Conservation (phyloP, 2,113 vertebrate species). For the Eublepharis macularius region DNA sequence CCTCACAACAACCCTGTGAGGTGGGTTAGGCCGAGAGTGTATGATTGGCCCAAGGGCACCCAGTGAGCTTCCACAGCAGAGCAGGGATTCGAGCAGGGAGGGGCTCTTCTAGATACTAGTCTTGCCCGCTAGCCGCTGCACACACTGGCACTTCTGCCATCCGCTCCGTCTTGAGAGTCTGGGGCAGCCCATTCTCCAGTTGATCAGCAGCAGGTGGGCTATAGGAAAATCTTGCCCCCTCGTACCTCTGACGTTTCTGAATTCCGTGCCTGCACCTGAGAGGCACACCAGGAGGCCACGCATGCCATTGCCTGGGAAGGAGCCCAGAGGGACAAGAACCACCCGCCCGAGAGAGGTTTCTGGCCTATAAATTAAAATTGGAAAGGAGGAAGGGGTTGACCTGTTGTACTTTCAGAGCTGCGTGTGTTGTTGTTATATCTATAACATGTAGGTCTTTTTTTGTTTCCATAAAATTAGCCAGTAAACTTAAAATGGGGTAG, state of each 20-base stretch:
- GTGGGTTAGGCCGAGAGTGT: too few species aligned
- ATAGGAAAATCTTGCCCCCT: too few species aligned
- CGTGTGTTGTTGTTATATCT: conserved; percentile 63
- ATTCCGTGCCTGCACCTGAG: background rate
- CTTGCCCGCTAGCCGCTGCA: background rate
- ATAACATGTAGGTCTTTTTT: conserved; percentile 57
- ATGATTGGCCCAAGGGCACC: too few species aligned
- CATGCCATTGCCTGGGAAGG: background rate
- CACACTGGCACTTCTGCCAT: background rate
- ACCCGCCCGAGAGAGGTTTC: conserved; percentile 37
- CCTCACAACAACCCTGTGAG: too few species aligned
- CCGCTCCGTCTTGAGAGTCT: fast-evolving
- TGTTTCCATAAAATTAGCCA: conserved; percentile 65
- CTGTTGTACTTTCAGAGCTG: background rate
- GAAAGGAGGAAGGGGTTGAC: conserved; percentile 55
- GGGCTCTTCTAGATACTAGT: too few species aligned
- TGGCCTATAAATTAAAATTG: conserved; percentile 56
- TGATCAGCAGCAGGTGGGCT: background rate
- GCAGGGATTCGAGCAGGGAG: too few species aligned
- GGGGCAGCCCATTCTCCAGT: fast-evolving
- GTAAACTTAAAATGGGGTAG: conserved; percentile 60
- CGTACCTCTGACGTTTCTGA: background rate
- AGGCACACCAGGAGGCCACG: background rate
- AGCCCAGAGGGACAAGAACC: background rate
- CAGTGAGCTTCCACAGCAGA: too few species aligned